phyloP scores from a whole-genome alignment of 2,797 vertebrate genomes.

The Anguilla anguilla region DNA sequence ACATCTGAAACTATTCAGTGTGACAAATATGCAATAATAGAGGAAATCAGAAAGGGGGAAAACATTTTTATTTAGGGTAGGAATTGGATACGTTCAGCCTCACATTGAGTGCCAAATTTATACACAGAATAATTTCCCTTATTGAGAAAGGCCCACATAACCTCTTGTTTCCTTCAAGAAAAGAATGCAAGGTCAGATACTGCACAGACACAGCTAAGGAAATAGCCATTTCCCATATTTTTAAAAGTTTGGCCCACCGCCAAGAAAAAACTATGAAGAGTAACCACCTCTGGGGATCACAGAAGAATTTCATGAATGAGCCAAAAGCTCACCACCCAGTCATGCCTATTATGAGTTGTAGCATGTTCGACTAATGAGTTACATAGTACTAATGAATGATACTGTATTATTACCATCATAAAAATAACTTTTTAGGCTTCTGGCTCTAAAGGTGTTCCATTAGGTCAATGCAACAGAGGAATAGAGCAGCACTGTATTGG shows the following conservation, averaged over 20 bases:
- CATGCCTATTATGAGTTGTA: background rate
- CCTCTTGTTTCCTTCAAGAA: background rate
- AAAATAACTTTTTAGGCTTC: background rate
- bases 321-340: background rate
- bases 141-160: background rate
- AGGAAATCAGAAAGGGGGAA: no score
- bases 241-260: background rate
- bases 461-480: background rate
- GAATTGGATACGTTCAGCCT: no score
- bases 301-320: background rate
- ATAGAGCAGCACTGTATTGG: background rate
- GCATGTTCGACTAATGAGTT: background rate
- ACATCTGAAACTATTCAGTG: no score
- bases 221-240: background rate
- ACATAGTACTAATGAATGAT: background rate
- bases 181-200: background rate
- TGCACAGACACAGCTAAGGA: background rate
- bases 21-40: no score
- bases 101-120: no score
- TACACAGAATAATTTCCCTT: background rate
- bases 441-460: background rate
- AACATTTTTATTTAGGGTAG: no score
- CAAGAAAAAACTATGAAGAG: background rate
- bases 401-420: background rate
- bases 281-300: background rate